A percentile compares a stretch with the other conserved stretches of the same genome.
phyloP scores from a whole-genome alignment of 2,888 invertebrate genomes.

The Ormyrus nitidulus region DNA sequence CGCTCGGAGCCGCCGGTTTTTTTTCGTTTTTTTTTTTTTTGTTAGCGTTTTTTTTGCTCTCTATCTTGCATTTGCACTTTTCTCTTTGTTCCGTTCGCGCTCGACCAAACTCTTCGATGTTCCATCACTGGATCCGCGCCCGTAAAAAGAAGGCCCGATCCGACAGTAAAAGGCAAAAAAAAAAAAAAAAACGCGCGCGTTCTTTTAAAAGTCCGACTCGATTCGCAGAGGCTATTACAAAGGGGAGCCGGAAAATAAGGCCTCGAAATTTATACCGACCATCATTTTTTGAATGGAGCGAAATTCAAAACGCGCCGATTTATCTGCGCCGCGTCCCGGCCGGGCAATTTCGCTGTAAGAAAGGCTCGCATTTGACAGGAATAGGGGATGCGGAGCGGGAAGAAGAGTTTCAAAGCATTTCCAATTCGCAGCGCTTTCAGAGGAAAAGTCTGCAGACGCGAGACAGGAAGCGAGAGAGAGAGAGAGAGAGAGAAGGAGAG shows the following conservation, averaged over 20 bases:
- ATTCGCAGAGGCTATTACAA: not conserved
- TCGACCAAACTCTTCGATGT: slow-evolving; percentile 36
- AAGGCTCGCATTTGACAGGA: slow-evolving; percentile 29
- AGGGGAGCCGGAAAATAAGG: not conserved
- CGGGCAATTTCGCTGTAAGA: not conserved
- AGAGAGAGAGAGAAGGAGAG: slow-evolving; percentile 10
- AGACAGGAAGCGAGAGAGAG: slow-evolving; percentile 26
- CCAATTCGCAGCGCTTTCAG: slow-evolving; percentile 38
- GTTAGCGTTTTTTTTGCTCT: not conserved
- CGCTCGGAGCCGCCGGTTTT: slow-evolving; percentile 10
- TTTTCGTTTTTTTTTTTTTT: not conserved
- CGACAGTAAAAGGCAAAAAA: too few relatives aligned
- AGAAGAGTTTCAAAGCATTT: slow-evolving; percentile 41
- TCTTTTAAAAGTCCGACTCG: not conserved
- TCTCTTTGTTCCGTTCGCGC: slow-evolving; percentile 36
- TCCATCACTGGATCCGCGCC: slow-evolving; percentile 10
- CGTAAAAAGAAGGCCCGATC: not conserved
- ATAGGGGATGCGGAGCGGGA: not conserved
- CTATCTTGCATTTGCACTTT: slow-evolving; percentile 3
- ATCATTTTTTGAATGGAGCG: too few relatives aligned
- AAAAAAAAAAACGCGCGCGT: too few relatives aligned
- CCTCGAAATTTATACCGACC: not conserved
- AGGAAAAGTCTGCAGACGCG: slow-evolving; percentile 8
- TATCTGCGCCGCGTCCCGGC: not conserved
- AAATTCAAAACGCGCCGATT: too few relatives aligned